Evolutionary conservation across 2,113 vertebrate genomes (phyloP), one percentile per base, ranked within the genome.

Genomic region (Chitala chitala): DNA sequence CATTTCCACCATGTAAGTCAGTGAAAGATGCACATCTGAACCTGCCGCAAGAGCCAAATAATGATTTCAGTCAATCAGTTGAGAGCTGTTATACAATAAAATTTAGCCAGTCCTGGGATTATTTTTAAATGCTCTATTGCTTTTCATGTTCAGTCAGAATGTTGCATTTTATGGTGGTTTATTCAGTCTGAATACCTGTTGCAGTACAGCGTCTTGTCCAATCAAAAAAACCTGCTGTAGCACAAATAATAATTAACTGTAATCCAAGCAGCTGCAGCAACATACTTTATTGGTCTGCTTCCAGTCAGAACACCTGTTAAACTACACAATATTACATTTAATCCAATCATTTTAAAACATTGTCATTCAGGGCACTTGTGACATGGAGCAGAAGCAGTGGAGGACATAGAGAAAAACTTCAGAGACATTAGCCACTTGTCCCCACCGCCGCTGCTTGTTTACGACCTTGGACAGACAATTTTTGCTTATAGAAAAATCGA

Each of bases 401-500:
- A 69, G 46, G 24, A 50, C 68, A 26, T 26, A 53, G 24, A 36
- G 29, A 33, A 53, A 69, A 46, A 69, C 50, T 36, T 56, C 22
- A 63, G n/a, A 40, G 24, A 71, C 66, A 58, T 68, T 20, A 15
- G 69, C 55, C 81, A 75, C 1, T 66, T 81, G 84, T 79, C 85
- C 72, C 72, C 44, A 79, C 77, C 76, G 77, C 83, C 80, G 77
- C 82, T 72, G 72, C 84, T 76, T 83, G 79, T 85, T 79, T 76
- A 48, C 86, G 79, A 76, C 76, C 68, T 69, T 79, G 84, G 75
- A 80, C 85, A 87, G 89, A 88, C 90, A 87, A 84, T 88, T 92
- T 91, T 93, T 89, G 87, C 89, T 93, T 92, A 94, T 94, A 91
- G 90, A 90, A 93, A 95, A 96, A 96, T 97, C 94, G 83, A 95